Evolutionary conservation across 2,113 vertebrate genomes (phyloP), one percentile per base, ranked within the genome.

Genomic region (Oplegnathus fasciatus): DNA sequence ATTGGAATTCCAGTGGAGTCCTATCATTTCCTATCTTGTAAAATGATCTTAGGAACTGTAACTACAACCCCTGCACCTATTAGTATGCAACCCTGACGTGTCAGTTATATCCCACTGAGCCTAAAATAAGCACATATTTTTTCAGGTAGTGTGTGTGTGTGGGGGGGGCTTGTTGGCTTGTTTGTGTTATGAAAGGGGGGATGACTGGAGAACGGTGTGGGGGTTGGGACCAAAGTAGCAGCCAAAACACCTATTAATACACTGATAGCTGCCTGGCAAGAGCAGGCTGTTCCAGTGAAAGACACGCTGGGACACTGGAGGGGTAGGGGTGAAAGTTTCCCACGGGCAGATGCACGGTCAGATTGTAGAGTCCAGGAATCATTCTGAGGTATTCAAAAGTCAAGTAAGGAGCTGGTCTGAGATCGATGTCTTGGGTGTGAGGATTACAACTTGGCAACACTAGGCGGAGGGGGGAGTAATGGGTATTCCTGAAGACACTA

Each of bases 231-330:
- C 69, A 86, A 91, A 91, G 88, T 75, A 70, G 86, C 77, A 86
- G 87, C 89, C 88, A 89, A 84, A 88, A 83, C 72, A 86, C 80
- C 92, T 94, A 94, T 94, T 93, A 92, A 95, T 95, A 95, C 67
- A 78, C 83, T 57, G 82, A 92, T 88, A 86, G 85, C 87, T 84
- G 86, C 84, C 84, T 89, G 87, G 91, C 85, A 72, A 87, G 91
- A 86, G 88, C 90, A 92, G 76, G 34, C 84, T 93, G 90, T 92
- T 89, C 90, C 78, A 88, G 83, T 78, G 78, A 84, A 87, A 90
- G 75, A 87, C 85, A 81, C 58, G 75, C 75, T 55, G 84, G 61
- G 68, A 79, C 82, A 44, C 44, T 40, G 30, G 69, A 55, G 48
- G 24, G 50, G n/a, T 32, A 42, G 74, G 80, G 65, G 52, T 67